Evolutionary conservation across 2,797 vertebrate species (phyloP).

Genomic region (Fistularia commersonii): DNA sequence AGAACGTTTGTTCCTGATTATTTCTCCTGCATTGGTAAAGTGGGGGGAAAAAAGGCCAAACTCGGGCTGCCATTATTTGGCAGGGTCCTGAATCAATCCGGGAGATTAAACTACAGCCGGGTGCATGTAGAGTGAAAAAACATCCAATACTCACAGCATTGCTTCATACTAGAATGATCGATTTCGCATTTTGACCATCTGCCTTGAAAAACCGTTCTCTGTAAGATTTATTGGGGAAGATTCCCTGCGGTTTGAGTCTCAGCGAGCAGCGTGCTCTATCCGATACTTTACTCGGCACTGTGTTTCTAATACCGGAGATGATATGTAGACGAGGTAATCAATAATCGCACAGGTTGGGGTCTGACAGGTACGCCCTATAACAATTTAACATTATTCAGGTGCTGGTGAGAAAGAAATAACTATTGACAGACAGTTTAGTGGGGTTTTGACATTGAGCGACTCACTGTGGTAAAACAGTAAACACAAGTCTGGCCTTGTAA

Average conservation of each 20-base stretch:
- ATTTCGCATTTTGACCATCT: conserved; percentile 5
- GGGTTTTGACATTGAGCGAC: conserved; percentile 22
- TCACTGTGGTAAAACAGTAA: not conserved
- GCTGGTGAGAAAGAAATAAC: conserved; percentile 34
- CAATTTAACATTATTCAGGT: conserved; percentile 41
- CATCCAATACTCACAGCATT: conserved; percentile 29
- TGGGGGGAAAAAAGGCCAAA: conserved; percentile 10
- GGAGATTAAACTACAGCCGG: conserved; percentile 43
- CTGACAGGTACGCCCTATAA: conserved; percentile 51
- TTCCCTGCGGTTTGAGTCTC: conserved; percentile 11
- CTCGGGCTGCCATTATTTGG: conserved; percentile 34
- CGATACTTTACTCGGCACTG: conserved; percentile 20
- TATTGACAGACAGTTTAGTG: conserved; percentile 38
- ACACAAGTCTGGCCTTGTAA: too few species aligned
- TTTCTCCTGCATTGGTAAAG: conserved; percentile 51
- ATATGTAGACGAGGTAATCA: conserved; percentile 56
- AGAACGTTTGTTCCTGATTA: conserved; percentile 69
- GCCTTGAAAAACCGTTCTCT: conserved; percentile 24
- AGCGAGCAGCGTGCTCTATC: conserved; percentile 22
- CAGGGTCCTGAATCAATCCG: conserved; percentile 49
- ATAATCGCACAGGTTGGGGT: conserved; percentile 44
- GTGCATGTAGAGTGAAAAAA: conserved; percentile 33
- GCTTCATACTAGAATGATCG: conserved; percentile 24
- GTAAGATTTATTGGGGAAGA: conserved; percentile 34
- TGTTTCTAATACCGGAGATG: conserved; percentile 32